Evolutionary conservation across 2,797 vertebrate species (phyloP).

Genomic region (Brachyalestes nurse): DNA sequence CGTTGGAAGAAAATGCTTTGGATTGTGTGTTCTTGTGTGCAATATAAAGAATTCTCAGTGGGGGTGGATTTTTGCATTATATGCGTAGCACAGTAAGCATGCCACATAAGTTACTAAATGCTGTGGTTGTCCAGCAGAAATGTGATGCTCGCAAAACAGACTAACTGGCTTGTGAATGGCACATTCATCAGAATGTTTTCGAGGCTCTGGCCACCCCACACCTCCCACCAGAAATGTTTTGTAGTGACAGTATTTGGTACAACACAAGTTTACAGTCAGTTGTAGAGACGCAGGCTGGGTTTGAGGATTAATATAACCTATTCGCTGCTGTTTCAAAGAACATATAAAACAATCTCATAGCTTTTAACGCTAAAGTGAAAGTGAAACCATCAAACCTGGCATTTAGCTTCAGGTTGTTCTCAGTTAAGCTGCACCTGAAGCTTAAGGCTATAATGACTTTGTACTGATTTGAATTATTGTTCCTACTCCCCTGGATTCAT

Average conservation of each 20-base stretch:
- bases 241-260: neutral
- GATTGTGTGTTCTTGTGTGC: neutral
- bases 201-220: neutral
- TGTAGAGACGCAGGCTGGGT: neutral
- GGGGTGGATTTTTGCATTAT: neutral
- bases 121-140: neutral
- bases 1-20: neutral
- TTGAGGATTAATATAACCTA: neutral
- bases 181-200: neutral
- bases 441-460: neutral
- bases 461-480: neutral
- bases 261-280: neutral
- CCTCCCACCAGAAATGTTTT: neutral
- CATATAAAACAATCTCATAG: neutral
- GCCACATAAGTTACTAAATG: neutral
- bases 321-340: neutral
- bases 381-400: conserved; percentile 12
- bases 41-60: neutral
- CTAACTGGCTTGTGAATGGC: neutral
- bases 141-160: neutral
- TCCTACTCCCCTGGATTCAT: neutral
- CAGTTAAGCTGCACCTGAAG: neutral
- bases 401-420: neutral
- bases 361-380: conserved; percentile 13
- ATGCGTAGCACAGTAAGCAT: neutral